phyloP scores from a whole-genome alignment of 2,113 vertebrate species.

The Psammodynastes pulverulentus region DNA sequence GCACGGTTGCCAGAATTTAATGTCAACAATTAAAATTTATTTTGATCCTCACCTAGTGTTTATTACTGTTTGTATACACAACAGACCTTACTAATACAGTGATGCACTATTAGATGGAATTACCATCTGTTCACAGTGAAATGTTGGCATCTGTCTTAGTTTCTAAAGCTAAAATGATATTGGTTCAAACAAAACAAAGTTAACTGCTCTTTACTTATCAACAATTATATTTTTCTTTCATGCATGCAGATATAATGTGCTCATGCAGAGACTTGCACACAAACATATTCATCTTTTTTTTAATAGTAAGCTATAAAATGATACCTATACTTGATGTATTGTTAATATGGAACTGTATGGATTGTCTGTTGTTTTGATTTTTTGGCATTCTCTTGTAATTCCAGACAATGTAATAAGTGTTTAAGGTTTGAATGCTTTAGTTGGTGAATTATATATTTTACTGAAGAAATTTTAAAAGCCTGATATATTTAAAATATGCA shows the following conservation, averaged over 20 bases:
- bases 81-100: conserved; percentile 88
- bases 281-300: conserved; percentile 22
- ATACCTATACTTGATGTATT: conserved; percentile 57
- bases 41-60: conserved; percentile 88
- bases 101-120: conserved; percentile 87
- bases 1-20: conserved; percentile 82
- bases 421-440: conserved; percentile 48
- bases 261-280: conserved; percentile 33
- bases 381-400: conserved; percentile 56
- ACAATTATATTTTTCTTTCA: conserved; percentile 17
- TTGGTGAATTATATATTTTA: conserved; percentile 45
- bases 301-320: conserved; percentile 56
- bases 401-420: conserved; percentile 44
- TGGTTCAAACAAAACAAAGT: conserved; percentile 82
- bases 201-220: conserved; percentile 74
- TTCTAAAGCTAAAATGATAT: conserved; percentile 83
- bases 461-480: conserved; percentile 48
- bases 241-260: conserved; percentile 53
- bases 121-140: conserved; percentile 87
- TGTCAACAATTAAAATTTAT: conserved; percentile 93
- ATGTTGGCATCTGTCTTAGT: conserved; percentile 86
- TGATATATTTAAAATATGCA: conserved; percentile 54
- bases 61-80: conserved; percentile 91
- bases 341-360: conserved; percentile 56
- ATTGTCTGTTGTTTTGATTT: conserved; percentile 65